Conservation (phyloP, 2,113 vertebrate genomes). For the Corythornis cristatus region DNA sequence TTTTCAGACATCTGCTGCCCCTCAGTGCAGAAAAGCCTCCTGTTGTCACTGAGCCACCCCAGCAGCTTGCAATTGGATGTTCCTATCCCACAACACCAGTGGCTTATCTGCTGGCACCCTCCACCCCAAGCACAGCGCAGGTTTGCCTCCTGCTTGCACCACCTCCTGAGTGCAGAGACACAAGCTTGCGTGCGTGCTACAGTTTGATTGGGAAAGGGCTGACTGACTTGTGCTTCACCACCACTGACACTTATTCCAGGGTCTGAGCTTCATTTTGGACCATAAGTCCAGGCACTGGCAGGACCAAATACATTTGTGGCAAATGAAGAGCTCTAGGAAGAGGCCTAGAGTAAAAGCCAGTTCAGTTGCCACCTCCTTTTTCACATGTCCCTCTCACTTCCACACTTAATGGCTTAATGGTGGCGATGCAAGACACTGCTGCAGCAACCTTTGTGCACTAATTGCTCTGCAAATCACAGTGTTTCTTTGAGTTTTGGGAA, state of each 20-base stretch:
- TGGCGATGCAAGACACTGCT: not conserved
- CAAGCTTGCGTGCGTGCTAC: rapidly evolving
- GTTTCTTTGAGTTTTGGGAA: not conserved
- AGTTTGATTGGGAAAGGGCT: not conserved
- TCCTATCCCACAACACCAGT: not conserved
- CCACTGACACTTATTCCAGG: not conserved
- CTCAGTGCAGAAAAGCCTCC: not conserved
- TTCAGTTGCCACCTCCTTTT: not conserved
- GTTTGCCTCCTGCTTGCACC: not conserved
- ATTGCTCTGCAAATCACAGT: not conserved
- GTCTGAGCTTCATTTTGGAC: not conserved
- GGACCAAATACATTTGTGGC: not conserved
- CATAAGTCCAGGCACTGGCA: not conserved
- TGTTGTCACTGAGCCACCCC: not conserved
- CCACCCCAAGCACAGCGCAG: not conserved
- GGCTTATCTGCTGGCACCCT: not conserved
- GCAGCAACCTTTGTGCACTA: not conserved
- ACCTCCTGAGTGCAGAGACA: not conserved
- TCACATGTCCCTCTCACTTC: not conserved
- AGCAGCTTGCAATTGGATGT: not conserved
- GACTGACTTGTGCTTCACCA: not conserved
- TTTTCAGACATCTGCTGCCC: not conserved
- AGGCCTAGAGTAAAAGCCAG: not conserved
- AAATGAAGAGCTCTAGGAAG: not conserved
- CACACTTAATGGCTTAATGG: not conserved